Conservation (phyloP, 2,797 vertebrate genomes). For the Paedocypris micromegethes region DNA sequence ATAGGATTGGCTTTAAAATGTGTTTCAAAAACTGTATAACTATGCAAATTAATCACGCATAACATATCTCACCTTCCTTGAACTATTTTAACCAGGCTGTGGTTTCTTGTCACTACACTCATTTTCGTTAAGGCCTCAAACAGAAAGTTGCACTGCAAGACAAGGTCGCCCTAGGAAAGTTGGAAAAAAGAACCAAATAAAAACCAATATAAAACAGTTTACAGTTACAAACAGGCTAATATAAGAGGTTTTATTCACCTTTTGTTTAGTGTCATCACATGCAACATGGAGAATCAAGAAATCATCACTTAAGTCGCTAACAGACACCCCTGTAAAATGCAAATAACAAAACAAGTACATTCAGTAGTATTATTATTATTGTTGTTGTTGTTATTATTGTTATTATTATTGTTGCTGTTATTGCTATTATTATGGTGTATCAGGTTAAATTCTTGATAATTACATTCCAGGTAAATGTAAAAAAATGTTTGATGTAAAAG, state of each 20-base stretch:
- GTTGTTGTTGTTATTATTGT: too few species aligned
- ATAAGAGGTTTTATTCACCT: slow-evolving; percentile 62
- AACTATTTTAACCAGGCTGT: slow-evolving; percentile 70
- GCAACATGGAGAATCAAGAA: slow-evolving; percentile 84
- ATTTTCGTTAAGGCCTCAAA: slow-evolving; percentile 85
- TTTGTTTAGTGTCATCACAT: slow-evolving; percentile 80
- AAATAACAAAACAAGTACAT: not conserved
- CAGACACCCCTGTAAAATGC: slow-evolving; percentile 76
- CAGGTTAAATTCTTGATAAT: too few species aligned
- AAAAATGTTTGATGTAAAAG: not conserved
- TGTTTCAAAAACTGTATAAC: too few species aligned
- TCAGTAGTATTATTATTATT: too few species aligned
- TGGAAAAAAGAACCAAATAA: not conserved
- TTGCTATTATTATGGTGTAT: too few species aligned
- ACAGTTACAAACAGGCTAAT: too few species aligned
- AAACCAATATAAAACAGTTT: too few species aligned
- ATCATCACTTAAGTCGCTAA: slow-evolving; percentile 84
- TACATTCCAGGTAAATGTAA: not conserved
- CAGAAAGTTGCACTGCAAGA: slow-evolving; percentile 81
- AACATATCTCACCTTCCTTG: slow-evolving; percentile 78
- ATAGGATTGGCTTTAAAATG: too few species aligned
- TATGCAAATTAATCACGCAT: not conserved
- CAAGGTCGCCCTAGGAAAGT: slow-evolving; percentile 72
- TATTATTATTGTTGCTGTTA: too few species aligned
- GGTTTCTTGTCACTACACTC: slow-evolving; percentile 71